Evolutionary conservation across 1,140 invertebrate species (phyloP).

Genomic region (Bombus turneri): DNA sequence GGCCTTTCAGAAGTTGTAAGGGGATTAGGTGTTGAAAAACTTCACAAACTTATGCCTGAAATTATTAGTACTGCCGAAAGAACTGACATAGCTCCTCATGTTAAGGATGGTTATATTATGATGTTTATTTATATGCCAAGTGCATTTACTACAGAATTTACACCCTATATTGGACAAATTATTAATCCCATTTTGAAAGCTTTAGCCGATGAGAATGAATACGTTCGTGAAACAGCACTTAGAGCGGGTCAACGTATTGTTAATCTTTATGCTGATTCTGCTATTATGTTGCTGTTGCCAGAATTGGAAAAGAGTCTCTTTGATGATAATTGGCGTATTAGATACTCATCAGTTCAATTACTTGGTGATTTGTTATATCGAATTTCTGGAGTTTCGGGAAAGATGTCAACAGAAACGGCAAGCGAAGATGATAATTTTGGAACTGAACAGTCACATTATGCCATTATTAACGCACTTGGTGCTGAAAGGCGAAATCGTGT

Average conservation of each 20-base stretch:
- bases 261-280: conserved; percentile 97
- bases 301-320: conserved; percentile 97
- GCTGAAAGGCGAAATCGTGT: conserved; percentile 95
- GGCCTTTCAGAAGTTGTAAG: conserved; percentile 97
- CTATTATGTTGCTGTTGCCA: conserved; percentile 95
- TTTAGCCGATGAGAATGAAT: conserved; percentile 99
- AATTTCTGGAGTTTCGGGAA: conserved; percentile 98
- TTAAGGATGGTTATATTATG: conserved; percentile 99
- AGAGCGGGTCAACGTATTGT: conserved; percentile 98
- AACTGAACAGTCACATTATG: conserved; percentile 96
- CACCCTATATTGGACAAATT: conserved; percentile 97
- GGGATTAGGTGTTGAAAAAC: conserved; percentile 96
- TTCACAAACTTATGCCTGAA: conserved; percentile 98
- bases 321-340: conserved; percentile 99
- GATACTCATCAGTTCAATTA: conserved; percentile 97
- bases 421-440: conserved; percentile 99
- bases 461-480: conserved; percentile 94
- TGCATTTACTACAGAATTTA: conserved; percentile 97
- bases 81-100: conserved; percentile 97
- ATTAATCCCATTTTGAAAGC: conserved; percentile 99
- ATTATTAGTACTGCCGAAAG: conserved; percentile 98
- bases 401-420: conserved; percentile 99
- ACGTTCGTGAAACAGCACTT: conserved; percentile 97
- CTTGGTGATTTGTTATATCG: conserved; percentile 98
- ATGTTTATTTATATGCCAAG: conserved; percentile 99